Evolutionary conservation across 1,140 invertebrate species (phyloP), one percentile per base, ranked within the genome.

Genomic region (Spodoptera frugiperda): DNA sequence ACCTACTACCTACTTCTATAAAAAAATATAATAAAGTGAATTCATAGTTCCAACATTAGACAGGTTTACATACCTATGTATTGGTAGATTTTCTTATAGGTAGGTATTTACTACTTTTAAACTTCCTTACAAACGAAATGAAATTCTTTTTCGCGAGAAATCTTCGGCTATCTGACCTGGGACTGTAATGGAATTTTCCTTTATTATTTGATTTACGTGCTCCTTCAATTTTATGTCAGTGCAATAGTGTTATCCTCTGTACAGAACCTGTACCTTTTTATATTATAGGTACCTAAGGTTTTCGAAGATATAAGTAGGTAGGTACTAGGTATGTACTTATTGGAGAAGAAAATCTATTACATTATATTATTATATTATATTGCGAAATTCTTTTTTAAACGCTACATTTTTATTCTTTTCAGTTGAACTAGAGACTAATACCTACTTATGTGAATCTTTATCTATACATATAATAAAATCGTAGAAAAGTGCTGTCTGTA

Each of bases 141-240:
- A 83, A 84, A 84, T 85, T 82, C 80, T 77, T 86, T 88, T 84
- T 84, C 74, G 68, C 79, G 76, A 89, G 81, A 87, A 87, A 88
- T 88, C 82, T 84, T 85, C 83, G 82, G 82, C 83, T 86, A 85
- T 84, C 77, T 84, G 84, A 88, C 84, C 84, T 73, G 83, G 83
- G 85, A 82, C 84, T 54, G 83, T 91, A 91, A 93, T 85, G 79
- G 77, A 91, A 93, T 93, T 91, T 93, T 90, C 91, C 90, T 89
- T 87, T 90, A 87, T 93, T 91, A 93, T 91, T 93, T 89, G 89
- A 91, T 93, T 93, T 90, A 89, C 85, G 85, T 86, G 80, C 78
- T 88, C 87, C 82, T 84, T 79, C 82, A 87, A 87, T 90, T 92
- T 92, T 90, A 89, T 90, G 79, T 87, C 78, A 76, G 75, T 80